A percentile compares a stretch with the other conserved stretches of the same genome.
Evolutionary conservation across 2,888 invertebrate species (phyloP).

Genomic region (Parnassius apollo): DNA sequence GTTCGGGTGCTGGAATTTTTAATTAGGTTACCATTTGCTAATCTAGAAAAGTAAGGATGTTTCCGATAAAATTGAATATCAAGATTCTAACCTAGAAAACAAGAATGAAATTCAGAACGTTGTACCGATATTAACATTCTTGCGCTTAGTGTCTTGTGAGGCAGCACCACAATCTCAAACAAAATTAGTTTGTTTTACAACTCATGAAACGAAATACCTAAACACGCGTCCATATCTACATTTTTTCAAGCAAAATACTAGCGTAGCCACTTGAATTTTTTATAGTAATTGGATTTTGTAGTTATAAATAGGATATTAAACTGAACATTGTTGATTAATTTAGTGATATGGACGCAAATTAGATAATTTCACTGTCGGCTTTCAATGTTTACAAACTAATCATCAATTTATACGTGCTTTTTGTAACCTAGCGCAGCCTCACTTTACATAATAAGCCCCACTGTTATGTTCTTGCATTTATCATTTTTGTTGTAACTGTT

Average conservation of each 20-base stretch:
- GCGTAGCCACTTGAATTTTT: too few species aligned
- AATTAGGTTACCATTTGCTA: conserved; percentile 10
- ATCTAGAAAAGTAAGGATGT: background rate
- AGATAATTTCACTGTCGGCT: conserved; percentile 18
- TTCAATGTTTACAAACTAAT: conserved; percentile 18
- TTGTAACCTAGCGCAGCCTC: conserved; percentile 10
- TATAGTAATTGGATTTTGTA: too few species aligned
- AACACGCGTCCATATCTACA: too few species aligned
- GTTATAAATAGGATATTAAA: too few species aligned
- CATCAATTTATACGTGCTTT: conserved; percentile 13
- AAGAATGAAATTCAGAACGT: background rate
- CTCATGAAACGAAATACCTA: too few species aligned
- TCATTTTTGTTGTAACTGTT: background rate
- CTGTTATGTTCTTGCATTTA: conserved; percentile 1
- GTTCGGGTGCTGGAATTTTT: conserved; percentile 14
- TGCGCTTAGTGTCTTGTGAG: conserved; percentile 49
- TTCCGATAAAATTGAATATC: background rate
- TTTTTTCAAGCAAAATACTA: too few species aligned
- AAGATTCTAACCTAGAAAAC: background rate
- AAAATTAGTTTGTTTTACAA: background rate
- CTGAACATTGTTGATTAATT: too few species aligned
- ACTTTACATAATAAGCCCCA: conserved; percentile 11
- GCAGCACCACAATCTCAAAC: conserved; percentile 43
- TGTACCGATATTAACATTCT: conserved; percentile 27
- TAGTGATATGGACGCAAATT: background rate